A percentile compares a stretch with the other conserved stretches of the same genome.
Conservation (phyloP, 2,797 vertebrate species). For the Crenuchus spilurus region DNA sequence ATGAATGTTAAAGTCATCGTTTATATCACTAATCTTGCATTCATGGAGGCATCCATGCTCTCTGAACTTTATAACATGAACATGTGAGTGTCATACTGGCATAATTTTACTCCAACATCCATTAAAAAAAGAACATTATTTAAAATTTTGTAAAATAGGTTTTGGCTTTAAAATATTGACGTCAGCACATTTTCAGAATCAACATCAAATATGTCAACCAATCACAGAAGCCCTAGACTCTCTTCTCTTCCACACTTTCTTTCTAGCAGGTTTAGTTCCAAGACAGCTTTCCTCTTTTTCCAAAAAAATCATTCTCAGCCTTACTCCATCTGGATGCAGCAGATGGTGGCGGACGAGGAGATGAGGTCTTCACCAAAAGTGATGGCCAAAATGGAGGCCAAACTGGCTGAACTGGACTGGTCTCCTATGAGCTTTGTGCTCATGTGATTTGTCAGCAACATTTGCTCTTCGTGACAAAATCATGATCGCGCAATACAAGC, state of each 20-base stretch:
- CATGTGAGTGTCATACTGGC: no score
- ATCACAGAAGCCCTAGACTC: no score
- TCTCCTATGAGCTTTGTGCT: not conserved
- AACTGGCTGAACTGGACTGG: constrained; percentile 10
- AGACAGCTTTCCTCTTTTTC: constrained; percentile 18
- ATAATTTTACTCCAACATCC: no score
- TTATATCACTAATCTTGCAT: no score
- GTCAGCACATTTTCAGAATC: no score
- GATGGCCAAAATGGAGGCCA: not conserved
- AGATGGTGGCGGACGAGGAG: constrained; percentile 44
- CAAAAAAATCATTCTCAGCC: constrained; percentile 5
- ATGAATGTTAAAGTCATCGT: no score
- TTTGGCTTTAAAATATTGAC: no score
- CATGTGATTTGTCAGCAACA: not conserved
- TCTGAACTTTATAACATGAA: no score
- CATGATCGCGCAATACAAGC: not conserved
- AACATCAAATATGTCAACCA: no score
- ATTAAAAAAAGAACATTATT: no score
- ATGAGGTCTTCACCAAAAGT: constrained; percentile 17
- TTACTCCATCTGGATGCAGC: constrained; percentile 42
- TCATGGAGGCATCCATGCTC: no score
- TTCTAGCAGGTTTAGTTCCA: not conserved
- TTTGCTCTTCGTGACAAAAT: not conserved
- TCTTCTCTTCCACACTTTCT: not conserved
- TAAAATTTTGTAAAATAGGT: no score